Conservation (phyloP, 2,113 vertebrate genomes). For the Calyptomena viridis region DNA sequence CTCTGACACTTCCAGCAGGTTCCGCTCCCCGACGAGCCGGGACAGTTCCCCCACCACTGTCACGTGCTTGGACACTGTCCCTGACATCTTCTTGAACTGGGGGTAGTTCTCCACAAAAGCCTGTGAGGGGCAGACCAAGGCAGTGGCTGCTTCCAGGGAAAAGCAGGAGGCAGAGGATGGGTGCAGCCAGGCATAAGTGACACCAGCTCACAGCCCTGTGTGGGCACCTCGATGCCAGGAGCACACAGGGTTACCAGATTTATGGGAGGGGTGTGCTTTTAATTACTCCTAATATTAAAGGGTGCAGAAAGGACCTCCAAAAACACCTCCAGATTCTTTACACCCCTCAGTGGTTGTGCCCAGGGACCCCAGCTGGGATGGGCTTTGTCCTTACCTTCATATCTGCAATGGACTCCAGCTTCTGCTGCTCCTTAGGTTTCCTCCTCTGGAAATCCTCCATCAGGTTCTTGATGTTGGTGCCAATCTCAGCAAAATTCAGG, state of each 20-base stretch:
- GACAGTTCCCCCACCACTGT: conserved; percentile 95
- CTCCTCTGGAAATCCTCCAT: conserved; percentile 99
- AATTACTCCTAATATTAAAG: neutral
- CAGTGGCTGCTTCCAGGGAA: neutral
- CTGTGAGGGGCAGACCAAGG: conserved; percentile 51
- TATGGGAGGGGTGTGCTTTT: neutral
- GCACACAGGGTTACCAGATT: neutral
- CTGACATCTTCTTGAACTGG: conserved; percentile 98
- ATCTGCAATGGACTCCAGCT: conserved; percentile 92
- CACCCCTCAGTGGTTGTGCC: neutral
- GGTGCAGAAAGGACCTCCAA: neutral
- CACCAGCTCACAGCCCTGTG: neutral
- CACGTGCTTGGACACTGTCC: conserved; percentile 94
- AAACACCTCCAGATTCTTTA: neutral
- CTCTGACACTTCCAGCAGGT: conserved; percentile 91
- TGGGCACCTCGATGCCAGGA: neutral
- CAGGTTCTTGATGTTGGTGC: conserved; percentile 95
- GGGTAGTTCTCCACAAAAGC: conserved; percentile 98
- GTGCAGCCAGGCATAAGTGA: neutral
- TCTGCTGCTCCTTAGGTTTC: conserved; percentile 93
- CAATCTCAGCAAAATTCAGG: conserved; percentile 96
- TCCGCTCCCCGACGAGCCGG: conserved; percentile 81
- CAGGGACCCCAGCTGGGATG: neutral
- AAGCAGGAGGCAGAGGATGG: neutral
- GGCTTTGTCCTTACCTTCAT: conserved; percentile 83